Evolutionary conservation across 2,113 vertebrate genomes (phyloP).

Genomic region (Motacilla alba): DNA sequence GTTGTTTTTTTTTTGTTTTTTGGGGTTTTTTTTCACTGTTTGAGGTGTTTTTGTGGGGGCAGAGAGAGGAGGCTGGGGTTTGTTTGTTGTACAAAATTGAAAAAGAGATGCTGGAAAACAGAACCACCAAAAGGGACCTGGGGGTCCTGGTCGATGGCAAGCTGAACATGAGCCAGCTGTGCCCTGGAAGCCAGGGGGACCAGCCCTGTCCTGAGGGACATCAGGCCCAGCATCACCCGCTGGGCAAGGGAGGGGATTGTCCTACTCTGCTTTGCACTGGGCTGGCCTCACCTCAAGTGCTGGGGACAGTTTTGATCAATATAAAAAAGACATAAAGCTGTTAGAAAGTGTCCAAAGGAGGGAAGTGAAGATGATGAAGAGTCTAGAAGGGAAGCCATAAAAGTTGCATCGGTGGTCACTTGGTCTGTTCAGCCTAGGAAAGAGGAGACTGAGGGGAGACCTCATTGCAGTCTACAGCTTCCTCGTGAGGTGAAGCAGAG

Average conservation of each 20-base stretch:
- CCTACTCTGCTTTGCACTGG: neutral
- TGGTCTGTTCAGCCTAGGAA: neutral
- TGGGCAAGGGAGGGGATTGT: accelerated
- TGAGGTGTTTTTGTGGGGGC: neutral
- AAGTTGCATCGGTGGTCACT: neutral
- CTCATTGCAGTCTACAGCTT: neutral
- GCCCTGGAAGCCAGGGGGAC: neutral
- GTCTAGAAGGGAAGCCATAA: neutral
- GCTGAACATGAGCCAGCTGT: neutral
- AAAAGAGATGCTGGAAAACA: neutral
- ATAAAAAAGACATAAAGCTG: neutral
- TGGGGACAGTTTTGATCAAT: accelerated
- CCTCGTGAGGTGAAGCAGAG: neutral
- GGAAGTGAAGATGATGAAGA: neutral
- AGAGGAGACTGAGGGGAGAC: neutral
- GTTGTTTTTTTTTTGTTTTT: too few species aligned
- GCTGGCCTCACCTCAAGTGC: accelerated
- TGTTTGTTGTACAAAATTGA: neutral
- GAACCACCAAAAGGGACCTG: neutral
- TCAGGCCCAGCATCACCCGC: accelerated
- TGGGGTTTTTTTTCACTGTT: neutral
- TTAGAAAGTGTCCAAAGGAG: neutral
- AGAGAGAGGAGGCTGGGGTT: neutral
- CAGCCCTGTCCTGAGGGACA: accelerated
- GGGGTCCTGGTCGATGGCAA: accelerated